Percentiles rank a stretch among this genome's conserved stretches.
phyloP scores from a whole-genome alignment of 2,113 vertebrate genomes.

The Sisor rabdophorus region DNA sequence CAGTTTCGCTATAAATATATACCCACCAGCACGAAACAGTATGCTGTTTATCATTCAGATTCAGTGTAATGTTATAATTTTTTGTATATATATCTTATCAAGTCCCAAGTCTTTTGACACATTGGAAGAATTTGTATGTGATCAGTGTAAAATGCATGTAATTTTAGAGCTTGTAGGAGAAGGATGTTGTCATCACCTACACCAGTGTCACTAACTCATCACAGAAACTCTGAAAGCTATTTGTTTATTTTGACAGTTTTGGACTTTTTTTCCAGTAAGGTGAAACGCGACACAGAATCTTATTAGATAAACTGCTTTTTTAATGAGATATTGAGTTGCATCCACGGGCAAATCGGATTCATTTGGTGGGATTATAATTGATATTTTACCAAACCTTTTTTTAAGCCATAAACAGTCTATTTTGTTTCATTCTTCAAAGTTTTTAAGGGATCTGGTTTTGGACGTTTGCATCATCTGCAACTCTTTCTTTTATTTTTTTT shows the following conservation, averaged over 20 bases:
- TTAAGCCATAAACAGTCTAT: constrained; percentile 2
- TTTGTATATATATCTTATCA: constrained; percentile 40
- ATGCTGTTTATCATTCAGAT: constrained; percentile 24
- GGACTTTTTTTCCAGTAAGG: constrained; percentile 14
- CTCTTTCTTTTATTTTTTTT: too few relatives aligned
- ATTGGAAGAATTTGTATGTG: constrained; percentile 43
- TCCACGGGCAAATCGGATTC: constrained; percentile 24
- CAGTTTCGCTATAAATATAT: constrained; percentile 14
- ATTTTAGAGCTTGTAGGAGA: constrained; percentile 39
- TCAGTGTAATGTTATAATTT: constrained; percentile 24
- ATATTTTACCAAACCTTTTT: neutral
- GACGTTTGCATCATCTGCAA: too few relatives aligned
- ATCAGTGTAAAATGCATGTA: constrained; percentile 41
- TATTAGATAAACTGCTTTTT: constrained; percentile 19
- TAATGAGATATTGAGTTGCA: constrained; percentile 24
- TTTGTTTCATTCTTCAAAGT: neutral
- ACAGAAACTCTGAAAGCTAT: constrained; percentile 27
- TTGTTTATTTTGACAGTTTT: constrained; percentile 42
- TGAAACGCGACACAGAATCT: constrained; percentile 8
- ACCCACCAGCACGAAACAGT: constrained; percentile 21
- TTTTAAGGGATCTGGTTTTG: too few relatives aligned
- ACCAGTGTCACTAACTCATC: constrained; percentile 19
- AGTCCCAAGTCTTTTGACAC: constrained; percentile 41
- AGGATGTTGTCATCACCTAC: constrained; percentile 45
- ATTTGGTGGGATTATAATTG: constrained; percentile 10